Conservation (phyloP, 1,140 invertebrate species). For the Eriosoma lanigerum region DNA sequence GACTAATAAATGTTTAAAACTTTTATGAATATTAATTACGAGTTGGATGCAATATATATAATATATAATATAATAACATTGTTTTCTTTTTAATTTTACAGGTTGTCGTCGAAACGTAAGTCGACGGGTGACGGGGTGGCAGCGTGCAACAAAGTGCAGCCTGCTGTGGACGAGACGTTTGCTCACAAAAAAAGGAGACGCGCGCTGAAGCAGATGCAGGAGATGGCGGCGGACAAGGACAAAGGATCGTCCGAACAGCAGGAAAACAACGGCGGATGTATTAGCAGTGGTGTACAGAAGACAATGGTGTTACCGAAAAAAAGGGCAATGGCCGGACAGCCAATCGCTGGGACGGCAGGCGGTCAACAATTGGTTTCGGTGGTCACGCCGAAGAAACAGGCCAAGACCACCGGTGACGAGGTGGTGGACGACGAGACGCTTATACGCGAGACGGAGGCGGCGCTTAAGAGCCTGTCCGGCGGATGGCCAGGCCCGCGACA, state of each 20-base stretch:
- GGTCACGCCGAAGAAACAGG: background rate
- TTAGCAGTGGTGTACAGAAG: background rate
- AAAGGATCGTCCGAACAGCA: background rate
- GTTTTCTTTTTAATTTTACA: background rate
- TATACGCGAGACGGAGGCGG: slow-evolving; percentile 82
- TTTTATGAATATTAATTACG: background rate
- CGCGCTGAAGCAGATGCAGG: slow-evolving; percentile 32
- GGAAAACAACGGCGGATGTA: background rate
- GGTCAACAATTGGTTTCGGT: background rate
- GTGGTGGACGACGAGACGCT: slow-evolving; percentile 73
- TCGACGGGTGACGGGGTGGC: slow-evolving; percentile 12
- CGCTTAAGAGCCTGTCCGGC: slow-evolving; percentile 78
- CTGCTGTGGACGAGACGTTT: slow-evolving; percentile 25
- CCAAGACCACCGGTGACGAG: slow-evolving; percentile 59
- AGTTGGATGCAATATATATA: too few species aligned
- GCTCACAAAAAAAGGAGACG: slow-evolving; percentile 31
- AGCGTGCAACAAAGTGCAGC: slow-evolving; percentile 19
- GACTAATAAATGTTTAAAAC: background rate
- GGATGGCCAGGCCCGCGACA: slow-evolving; percentile 72
- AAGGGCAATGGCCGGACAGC: slow-evolving; percentile 4
- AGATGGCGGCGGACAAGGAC: slow-evolving; percentile 2
- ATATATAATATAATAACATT: background rate
- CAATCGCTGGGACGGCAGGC: background rate
- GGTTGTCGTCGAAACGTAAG: slow-evolving; percentile 37
- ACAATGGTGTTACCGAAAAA: slow-evolving; percentile 40